Evolutionary conservation across 2,113 vertebrate genomes (phyloP).

Genomic region (Pseudopodoces humilis): DNA sequence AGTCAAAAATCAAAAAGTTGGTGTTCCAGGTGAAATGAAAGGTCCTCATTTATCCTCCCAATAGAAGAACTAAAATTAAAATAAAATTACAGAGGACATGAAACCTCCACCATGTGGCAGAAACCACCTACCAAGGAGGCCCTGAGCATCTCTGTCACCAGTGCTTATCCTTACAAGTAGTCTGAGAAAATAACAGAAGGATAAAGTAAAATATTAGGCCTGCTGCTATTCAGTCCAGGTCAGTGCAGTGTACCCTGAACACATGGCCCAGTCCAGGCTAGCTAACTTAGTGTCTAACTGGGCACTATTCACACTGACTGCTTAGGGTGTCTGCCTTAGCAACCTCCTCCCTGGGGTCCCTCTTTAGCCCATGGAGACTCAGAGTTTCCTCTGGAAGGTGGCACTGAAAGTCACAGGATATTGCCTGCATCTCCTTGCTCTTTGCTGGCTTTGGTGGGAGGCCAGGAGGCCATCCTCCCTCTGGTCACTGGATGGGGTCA

Average conservation of each 20-base stretch:
- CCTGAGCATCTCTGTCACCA: neutral
- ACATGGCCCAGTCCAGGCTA: neutral
- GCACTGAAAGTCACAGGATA: neutral
- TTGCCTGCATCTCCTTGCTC: neutral
- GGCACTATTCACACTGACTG: neutral
- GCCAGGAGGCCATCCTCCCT: neutral
- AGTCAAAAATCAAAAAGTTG: neutral
- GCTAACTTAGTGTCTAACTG: neutral
- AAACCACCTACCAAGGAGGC: neutral
- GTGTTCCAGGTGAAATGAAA: conserved; percentile 21
- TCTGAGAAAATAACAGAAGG: neutral
- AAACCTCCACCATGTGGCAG: neutral
- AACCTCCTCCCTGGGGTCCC: neutral
- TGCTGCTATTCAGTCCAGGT: neutral
- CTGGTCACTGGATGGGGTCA: fast-evolving
- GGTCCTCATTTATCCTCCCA: neutral
- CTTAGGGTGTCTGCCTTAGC: neutral
- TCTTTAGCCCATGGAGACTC: neutral
- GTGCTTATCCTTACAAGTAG: neutral
- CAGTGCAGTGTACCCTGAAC: neutral
- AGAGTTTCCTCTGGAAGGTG: neutral
- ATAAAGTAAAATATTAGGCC: neutral
- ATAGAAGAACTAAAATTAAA: conserved; percentile 4
- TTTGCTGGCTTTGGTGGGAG: neutral
- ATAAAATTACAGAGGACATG: neutral